Conservation (phyloP, 2,797 vertebrate genomes). For the Florisuga fusca region DNA sequence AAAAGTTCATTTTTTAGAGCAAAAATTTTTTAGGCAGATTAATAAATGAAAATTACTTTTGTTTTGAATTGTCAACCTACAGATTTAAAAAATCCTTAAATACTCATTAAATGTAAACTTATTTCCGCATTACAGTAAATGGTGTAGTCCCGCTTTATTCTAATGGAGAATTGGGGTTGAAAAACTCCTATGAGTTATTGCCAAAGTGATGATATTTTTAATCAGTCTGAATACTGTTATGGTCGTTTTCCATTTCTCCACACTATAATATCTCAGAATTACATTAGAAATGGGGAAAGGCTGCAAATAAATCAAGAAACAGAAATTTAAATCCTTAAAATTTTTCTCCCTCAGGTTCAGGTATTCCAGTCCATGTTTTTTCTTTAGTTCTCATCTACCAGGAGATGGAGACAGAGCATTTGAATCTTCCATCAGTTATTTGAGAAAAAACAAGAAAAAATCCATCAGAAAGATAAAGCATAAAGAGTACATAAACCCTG, state of each 20-base stretch:
- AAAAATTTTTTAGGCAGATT: background rate
- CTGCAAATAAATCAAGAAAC: background rate
- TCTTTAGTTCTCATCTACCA: slow-evolving; percentile 12
- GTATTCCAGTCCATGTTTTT: background rate
- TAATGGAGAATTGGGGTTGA: background rate
- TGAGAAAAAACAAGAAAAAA: background rate
- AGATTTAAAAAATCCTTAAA: background rate
- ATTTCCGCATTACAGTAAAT: background rate
- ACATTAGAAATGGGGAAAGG: background rate
- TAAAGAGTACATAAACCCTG: background rate
- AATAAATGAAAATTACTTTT: background rate
- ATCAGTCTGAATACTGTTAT: background rate
- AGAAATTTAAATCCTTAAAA: background rate
- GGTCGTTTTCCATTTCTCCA: background rate
- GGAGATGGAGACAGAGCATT: slow-evolving; percentile 64
- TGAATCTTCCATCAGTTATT: background rate
- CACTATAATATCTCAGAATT: background rate
- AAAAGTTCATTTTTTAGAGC: background rate
- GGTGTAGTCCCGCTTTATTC: background rate
- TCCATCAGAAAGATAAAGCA: background rate
- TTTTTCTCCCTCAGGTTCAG: background rate
- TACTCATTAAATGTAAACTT: background rate
- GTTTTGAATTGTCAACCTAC: background rate
- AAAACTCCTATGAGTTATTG: background rate
- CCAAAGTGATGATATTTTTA: background rate